phyloP scores from a whole-genome alignment of 2,113 vertebrate species.

The Muntiacus reevesi region DNA sequence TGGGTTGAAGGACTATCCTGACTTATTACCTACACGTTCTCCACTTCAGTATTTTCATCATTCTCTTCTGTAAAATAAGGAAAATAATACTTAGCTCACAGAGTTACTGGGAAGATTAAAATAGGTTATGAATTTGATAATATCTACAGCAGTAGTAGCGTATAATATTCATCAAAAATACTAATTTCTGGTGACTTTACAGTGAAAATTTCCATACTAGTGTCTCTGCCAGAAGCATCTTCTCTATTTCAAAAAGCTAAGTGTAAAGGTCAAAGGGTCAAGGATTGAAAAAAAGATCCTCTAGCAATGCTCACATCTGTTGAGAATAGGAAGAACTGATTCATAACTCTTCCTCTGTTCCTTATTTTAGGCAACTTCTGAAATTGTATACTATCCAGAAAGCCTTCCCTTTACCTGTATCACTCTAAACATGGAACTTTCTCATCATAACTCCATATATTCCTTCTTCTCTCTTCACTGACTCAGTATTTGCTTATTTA shows the following conservation, averaged over 20 bases:
- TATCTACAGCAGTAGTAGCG: background rate
- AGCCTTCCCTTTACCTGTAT: background rate
- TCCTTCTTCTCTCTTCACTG: background rate
- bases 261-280: background rate
- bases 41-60: background rate
- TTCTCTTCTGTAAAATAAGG: background rate
- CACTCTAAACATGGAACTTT: background rate
- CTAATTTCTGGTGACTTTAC: background rate
- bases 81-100: background rate
- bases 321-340: background rate
- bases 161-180: background rate
- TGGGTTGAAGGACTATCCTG: background rate
- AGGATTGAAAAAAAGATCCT: background rate
- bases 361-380: background rate
- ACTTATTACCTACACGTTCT: background rate
- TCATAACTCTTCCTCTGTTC: background rate
- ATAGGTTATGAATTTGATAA: background rate
- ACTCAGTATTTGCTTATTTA: background rate
- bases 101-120: background rate
- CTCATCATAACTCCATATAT: background rate
- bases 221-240: background rate
- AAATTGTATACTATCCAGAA: background rate
- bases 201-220: background rate
- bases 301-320: background rate
- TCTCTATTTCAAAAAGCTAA: background rate